Evolutionary conservation across 30 jellyfish, hydroid and myxozoan genomes (phyloP).

Genomic region (Mastigias papua): DNA sequence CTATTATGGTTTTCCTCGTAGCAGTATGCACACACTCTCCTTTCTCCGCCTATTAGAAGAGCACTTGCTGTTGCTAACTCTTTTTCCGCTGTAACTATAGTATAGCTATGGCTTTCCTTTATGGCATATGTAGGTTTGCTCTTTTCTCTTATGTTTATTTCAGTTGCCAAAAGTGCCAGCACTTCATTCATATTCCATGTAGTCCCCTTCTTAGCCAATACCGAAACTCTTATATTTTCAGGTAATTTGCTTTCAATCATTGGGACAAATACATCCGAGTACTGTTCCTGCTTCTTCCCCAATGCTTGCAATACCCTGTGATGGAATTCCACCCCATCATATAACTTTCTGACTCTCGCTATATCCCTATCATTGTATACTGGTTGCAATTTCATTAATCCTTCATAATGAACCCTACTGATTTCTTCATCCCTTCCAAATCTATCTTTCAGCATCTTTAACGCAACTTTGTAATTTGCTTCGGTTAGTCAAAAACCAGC

Average conservation of each 20-base stretch:
- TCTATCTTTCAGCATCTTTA: slow-evolving; percentile 49
- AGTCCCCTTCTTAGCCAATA: slow-evolving; percentile 2
- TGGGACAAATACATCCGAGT: slow-evolving; percentile 48
- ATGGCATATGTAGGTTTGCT: slow-evolving; percentile 16
- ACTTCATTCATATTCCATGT: slow-evolving; percentile 22
- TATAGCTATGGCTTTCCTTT: background rate
- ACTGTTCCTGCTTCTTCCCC: slow-evolving; percentile 36
- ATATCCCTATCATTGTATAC: slow-evolving; percentile 19
- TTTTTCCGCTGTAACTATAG: background rate
- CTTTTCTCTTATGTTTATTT: slow-evolving; percentile 16
- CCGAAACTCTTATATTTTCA: slow-evolving; percentile 29
- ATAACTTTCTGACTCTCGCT: background rate
- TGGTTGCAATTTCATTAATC: slow-evolving; percentile 12
- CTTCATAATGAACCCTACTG: slow-evolving; percentile 37
- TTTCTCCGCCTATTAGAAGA: background rate
- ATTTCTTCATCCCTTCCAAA: slow-evolving; percentile 40
- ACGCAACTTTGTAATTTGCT: slow-evolving; percentile 24
- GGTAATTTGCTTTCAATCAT: slow-evolving; percentile 49
- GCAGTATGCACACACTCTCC: slow-evolving; percentile 7
- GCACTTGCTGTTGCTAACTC: slow-evolving; percentile 5
- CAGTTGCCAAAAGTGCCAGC: slow-evolving; percentile 23
- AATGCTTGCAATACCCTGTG: slow-evolving; percentile 31
- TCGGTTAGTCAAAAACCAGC: slow-evolving; percentile 49
- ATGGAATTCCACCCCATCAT: slow-evolving; percentile 11
- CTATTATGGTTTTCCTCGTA: slow-evolving; percentile 17